Evolutionary conservation across 2,888 invertebrate genomes (phyloP).

Genomic region (Chaitophorus viminalis): DNA sequence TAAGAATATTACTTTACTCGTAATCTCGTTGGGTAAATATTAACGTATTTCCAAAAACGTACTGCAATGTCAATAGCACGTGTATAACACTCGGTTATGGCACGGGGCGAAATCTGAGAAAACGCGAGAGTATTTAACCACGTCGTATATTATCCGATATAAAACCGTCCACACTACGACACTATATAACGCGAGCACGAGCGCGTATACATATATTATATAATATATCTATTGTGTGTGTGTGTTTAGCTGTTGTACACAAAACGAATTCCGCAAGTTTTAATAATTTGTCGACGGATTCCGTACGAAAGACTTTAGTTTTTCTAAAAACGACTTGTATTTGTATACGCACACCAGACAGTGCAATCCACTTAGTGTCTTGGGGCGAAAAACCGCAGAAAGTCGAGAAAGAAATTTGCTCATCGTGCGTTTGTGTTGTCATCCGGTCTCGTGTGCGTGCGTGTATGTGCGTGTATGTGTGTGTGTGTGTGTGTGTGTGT

Average conservation of each 20-base stretch:
- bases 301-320: neutral
- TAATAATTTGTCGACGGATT: neutral
- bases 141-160: too few species aligned
- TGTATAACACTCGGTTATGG: neutral
- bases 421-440: neutral
- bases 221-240: too few species aligned
- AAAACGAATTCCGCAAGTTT: neutral
- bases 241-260: neutral
- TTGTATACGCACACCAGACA: neutral
- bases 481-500: too few species aligned
- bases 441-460: neutral
- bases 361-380: slow-evolving; percentile 6
- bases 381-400: neutral
- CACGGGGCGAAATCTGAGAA: neutral
- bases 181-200: too few species aligned
- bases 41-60: neutral
- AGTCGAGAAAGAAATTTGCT: neutral
- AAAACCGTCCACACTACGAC: too few species aligned
- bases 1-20: neutral
- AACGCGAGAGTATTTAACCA: neutral
- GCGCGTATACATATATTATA: too few species aligned
- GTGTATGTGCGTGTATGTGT: neutral
- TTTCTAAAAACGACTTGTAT: neutral
- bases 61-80: neutral
- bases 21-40: neutral